Percentiles rank a stretch among this genome's conserved stretches.
Conservation (phyloP, 2,113 vertebrate species). For the Petromus typicus region DNA sequence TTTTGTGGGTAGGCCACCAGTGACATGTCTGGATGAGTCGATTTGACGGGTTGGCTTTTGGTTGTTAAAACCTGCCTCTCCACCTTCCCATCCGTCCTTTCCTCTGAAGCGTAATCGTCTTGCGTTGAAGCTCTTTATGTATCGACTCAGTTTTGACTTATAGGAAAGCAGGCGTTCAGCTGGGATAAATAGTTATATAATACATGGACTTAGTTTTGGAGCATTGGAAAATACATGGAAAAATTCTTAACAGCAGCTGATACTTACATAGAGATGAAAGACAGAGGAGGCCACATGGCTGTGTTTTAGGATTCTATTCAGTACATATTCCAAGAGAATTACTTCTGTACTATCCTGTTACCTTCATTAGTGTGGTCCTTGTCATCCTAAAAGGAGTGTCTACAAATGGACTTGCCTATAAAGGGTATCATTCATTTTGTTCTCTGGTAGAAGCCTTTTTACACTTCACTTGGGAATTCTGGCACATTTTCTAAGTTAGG, state of each 20-base stretch:
- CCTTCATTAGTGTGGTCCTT: conserved; percentile 73
- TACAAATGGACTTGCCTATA: conserved; percentile 67
- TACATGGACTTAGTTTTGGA: background rate
- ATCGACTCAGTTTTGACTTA: conserved; percentile 69
- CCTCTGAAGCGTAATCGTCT: conserved; percentile 48
- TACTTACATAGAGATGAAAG: conserved; percentile 32
- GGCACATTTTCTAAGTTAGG: conserved; percentile 75
- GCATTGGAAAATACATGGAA: background rate
- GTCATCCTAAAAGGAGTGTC: conserved; percentile 63
- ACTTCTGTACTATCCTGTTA: conserved; percentile 39
- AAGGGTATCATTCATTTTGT: conserved; percentile 70
- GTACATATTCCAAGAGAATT: conserved; percentile 22
- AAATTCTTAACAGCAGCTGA: conserved; percentile 50
- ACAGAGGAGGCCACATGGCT: conserved; percentile 18
- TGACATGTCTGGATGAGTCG: conserved; percentile 87
- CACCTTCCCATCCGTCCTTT: conserved; percentile 63
- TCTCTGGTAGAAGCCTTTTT: conserved; percentile 42
- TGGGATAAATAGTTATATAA: conserved; percentile 15
- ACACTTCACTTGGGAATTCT: conserved; percentile 57
- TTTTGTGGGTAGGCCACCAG: conserved; percentile 87
- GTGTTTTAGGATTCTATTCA: conserved; percentile 7
- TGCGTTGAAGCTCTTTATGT: conserved; percentile 56
- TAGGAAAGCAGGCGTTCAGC: conserved; percentile 56
- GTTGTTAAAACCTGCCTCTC: conserved; percentile 82
- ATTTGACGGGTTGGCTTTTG: conserved; percentile 86